A percentile compares a stretch with the other conserved stretches of the same genome.
These are phyloP conservation scores for Graptemys geographica DNA, from an alignment of 2,797 vertebrate species.

Conservation along the genomic window DNA sequence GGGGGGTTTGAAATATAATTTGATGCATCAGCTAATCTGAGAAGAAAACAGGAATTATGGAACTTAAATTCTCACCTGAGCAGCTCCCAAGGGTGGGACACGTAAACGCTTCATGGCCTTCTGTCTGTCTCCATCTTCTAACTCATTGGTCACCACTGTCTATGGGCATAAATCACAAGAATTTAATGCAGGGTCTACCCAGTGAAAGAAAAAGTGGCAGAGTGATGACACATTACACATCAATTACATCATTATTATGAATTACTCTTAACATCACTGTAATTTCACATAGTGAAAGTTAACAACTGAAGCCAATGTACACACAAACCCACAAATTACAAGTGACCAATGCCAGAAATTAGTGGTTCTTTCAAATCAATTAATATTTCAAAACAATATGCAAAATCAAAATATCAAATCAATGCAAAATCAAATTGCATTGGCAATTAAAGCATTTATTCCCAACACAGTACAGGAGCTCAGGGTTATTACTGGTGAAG, in stretches of 20 bases:
- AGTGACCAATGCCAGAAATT: not conserved
- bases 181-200: not conserved
- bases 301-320: not conserved
- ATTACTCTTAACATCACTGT: not conserved
- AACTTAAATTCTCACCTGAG: conserved; percentile 85
- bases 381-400: too few species aligned
- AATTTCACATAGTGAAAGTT: not conserved
- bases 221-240: not conserved
- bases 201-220: not conserved
- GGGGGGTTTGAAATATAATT: not conserved
- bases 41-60: not conserved
- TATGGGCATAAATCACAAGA: conserved; percentile 71
- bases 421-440: too few species aligned
- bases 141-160: conserved; percentile 95
- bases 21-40: not conserved
- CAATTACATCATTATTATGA: not conserved
- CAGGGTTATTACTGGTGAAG: not conserved
- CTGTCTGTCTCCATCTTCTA: conserved; percentile 97
- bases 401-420: too few species aligned
- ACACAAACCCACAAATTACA: not conserved
- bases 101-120: conserved; percentile 98
- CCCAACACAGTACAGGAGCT: not conserved
- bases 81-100: conserved; percentile 96
- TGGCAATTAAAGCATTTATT: not conserved
- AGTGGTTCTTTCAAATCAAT: not conserved